These are phyloP conservation scores for Triplophysa siluroides DNA, from an alignment of 2,113 vertebrate species.

Conservation along the genomic window DNA sequence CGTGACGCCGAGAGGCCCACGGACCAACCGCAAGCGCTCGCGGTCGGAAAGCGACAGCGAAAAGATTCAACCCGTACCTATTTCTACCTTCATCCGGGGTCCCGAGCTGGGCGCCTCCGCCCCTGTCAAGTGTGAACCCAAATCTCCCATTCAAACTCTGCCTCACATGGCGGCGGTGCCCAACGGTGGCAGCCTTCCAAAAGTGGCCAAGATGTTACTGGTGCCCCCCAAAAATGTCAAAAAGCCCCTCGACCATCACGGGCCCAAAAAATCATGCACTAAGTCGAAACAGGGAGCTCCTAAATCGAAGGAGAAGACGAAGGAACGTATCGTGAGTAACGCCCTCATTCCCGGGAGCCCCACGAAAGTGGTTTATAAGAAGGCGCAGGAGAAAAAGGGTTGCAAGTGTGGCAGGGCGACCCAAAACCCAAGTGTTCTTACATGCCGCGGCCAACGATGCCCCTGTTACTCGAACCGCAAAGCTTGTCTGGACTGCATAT, in stretches of 20 bases:
- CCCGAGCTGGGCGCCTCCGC: constrained; percentile 80
- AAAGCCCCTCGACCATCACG: constrained; percentile 91
- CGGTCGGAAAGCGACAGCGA: constrained; percentile 97
- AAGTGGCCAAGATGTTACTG: constrained; percentile 90
- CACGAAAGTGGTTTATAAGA: constrained; percentile 97
- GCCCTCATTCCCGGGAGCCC: constrained; percentile 89
- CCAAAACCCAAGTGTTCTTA: constrained; percentile 99
- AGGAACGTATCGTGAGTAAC: constrained; percentile 86
- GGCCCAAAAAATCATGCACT: constrained; percentile 91
- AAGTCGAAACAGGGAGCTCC: constrained; percentile 91
- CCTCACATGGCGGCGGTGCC: constrained; percentile 88
- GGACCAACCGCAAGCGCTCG: constrained; percentile 91
- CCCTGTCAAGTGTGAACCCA: constrained; percentile 83
- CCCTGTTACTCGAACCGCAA: constrained; percentile 99
- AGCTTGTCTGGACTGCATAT: constrained; percentile 99
- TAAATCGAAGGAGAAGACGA: constrained; percentile 90
- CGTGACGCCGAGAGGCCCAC: constrained; percentile 79
- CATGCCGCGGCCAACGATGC: constrained; percentile 98
- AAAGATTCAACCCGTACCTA: constrained; percentile 92
- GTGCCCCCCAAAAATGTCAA: constrained; percentile 89
- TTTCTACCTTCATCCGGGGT: constrained; percentile 89
- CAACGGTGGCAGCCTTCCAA: constrained; percentile 90
- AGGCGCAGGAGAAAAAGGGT: constrained; percentile 97
- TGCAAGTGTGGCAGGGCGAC: constrained; percentile 98
- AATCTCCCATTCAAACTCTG: constrained; percentile 63